Evolutionary conservation across 2,888 invertebrate genomes (phyloP).

Genomic region (Phragmatobia fuliginosa): DNA sequence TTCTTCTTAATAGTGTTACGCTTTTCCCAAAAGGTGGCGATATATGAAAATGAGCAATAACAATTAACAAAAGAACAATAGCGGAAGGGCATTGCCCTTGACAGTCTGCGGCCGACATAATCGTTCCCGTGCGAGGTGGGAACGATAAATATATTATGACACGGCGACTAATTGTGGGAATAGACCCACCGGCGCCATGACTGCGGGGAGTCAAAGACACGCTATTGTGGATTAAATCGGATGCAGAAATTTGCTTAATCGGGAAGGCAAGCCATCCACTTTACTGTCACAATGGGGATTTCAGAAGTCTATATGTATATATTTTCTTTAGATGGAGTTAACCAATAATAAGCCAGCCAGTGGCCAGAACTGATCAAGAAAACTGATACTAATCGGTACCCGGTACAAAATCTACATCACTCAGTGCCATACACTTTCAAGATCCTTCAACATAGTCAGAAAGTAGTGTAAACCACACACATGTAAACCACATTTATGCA

Average conservation of each 20-base stretch:
- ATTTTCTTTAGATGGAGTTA: too few species aligned
- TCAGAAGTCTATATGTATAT: neutral
- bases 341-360: too few species aligned
- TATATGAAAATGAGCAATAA: neutral
- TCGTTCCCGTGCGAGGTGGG: constrained; percentile 50
- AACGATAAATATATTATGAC: constrained; percentile 54
- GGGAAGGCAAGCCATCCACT: neutral
- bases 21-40: neutral
- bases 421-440: neutral
- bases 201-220: constrained; percentile 23
- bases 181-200: constrained; percentile 43
- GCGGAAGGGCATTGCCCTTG: constrained; percentile 52
- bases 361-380: too few species aligned
- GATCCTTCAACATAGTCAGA: neutral
- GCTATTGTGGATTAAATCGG: constrained; percentile 37
- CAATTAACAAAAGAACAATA: constrained; percentile 13
- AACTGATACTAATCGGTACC: neutral
- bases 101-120: constrained; percentile 17
- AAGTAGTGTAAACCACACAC: neutral
- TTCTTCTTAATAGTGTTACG: neutral
- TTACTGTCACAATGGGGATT: neutral
- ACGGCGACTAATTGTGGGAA: constrained; percentile 57
- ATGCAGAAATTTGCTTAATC: neutral
- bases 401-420: neutral
- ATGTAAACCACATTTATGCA: too few species aligned